phyloP scores from a whole-genome alignment of 2,888 invertebrate genomes.

The Drosophila birchii region DNA sequence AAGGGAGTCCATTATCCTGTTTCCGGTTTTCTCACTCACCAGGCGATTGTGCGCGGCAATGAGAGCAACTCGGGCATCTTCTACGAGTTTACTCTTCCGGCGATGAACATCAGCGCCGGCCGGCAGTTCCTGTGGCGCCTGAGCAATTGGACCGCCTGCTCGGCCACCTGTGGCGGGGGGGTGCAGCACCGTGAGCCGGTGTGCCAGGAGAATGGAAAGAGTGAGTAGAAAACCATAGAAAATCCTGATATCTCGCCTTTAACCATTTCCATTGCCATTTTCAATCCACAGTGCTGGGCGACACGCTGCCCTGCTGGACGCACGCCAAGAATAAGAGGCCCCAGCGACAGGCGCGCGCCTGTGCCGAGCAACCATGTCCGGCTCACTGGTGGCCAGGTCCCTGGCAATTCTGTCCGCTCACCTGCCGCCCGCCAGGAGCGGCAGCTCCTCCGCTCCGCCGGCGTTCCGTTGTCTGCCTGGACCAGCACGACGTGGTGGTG shows the following conservation, averaged over 20 bases:
- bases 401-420: conserved; percentile 93
- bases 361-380: conserved; percentile 88
- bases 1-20: neutral
- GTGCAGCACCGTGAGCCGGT: conserved; percentile 86
- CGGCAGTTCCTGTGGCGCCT: conserved; percentile 90
- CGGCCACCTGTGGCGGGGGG: conserved; percentile 91
- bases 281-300: conserved; percentile 86
- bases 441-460: conserved; percentile 87
- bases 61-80: conserved; percentile 92
- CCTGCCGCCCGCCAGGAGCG: conserved; percentile 86
- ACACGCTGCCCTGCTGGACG: conserved; percentile 87
- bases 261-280: neutral
- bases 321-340: conserved; percentile 86
- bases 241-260: neutral
- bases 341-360: conserved; percentile 87
- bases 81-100: conserved; percentile 90
- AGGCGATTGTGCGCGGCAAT: conserved; percentile 90
- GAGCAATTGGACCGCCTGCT: conserved; percentile 93
- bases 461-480: conserved; percentile 91
- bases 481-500: conserved; percentile 90
- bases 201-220: conserved; percentile 85
- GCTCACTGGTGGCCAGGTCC: conserved; percentile 95
- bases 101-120: conserved; percentile 86
- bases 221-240: conserved; percentile 74
- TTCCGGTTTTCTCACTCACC: conserved; percentile 18